Evolutionary conservation across 2,113 vertebrate species (phyloP).

Genomic region (Tamias sibiricus): DNA sequence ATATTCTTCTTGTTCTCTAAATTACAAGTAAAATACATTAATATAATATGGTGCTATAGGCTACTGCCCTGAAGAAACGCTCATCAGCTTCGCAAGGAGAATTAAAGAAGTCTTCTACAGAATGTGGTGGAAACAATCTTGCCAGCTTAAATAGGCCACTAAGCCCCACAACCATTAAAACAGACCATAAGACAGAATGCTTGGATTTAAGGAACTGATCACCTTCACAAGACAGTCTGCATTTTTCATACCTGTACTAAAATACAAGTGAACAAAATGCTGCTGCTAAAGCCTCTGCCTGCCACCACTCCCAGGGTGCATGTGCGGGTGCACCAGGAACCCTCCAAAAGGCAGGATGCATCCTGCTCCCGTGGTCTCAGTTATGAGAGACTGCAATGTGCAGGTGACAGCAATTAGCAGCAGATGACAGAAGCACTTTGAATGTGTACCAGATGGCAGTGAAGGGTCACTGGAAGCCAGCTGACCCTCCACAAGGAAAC

Average conservation of each 20-base stretch:
- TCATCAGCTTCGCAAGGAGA: constrained; percentile 85
- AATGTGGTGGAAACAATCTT: constrained; percentile 69
- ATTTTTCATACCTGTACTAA: neutral
- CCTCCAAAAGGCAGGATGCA: constrained; percentile 63
- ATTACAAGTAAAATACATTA: constrained; percentile 92
- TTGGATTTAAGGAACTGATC: constrained; percentile 37
- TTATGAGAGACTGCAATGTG: constrained; percentile 85
- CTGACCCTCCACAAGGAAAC: constrained; percentile 83
- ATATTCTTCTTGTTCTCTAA: constrained; percentile 89
- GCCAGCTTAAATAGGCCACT: constrained; percentile 72
- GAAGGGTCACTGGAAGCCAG: constrained; percentile 90
- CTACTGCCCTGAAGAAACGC: constrained; percentile 79
- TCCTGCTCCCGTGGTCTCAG: constrained; percentile 84
- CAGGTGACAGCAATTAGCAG: constrained; percentile 96
- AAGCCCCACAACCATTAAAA: constrained; percentile 77
- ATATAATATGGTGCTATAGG: constrained; percentile 87
- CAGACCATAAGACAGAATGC: constrained; percentile 59
- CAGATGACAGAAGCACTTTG: constrained; percentile 92
- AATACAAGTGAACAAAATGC: constrained; percentile 23
- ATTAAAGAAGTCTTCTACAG: constrained; percentile 79
- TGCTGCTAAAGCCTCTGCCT: neutral
- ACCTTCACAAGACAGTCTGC: neutral
- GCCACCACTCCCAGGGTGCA: neutral
- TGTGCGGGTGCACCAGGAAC: neutral
- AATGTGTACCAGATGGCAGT: constrained; percentile 93